A percentile compares a stretch with the other conserved stretches of the same genome.
These are phyloP conservation scores for Loripinus fragilis DNA, from an alignment of 2,888 invertebrate genomes.

Conservation along the genomic window DNA sequence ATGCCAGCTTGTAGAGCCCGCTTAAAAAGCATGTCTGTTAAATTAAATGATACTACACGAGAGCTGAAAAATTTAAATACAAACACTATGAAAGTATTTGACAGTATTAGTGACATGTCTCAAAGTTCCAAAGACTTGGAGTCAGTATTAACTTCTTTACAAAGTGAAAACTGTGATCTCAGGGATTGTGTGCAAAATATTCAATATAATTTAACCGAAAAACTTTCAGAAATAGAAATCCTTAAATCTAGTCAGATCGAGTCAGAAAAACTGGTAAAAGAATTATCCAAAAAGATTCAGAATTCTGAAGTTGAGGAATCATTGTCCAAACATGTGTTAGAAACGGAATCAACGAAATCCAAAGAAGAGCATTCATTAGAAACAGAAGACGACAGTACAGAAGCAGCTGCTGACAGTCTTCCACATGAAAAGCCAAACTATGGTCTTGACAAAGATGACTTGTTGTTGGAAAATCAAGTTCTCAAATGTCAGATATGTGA, in stretches of 20 bases:
- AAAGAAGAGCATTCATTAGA: background rate
- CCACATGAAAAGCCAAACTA: background rate
- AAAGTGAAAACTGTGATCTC: conserved; percentile 16
- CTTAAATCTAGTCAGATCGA: conserved; percentile 16
- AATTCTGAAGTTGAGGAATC: background rate
- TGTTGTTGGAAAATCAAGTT: background rate
- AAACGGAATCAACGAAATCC: background rate
- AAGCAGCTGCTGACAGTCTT: background rate
- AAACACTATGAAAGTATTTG: background rate
- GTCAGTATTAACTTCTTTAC: conserved; percentile 23
- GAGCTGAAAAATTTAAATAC: background rate
- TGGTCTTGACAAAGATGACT: background rate
- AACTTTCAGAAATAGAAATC: conserved; percentile 8
- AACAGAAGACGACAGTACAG: background rate
- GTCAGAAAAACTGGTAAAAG: conserved; percentile 24
- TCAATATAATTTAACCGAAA: background rate
- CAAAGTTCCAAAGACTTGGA: conserved; percentile 22
- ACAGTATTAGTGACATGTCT: background rate
- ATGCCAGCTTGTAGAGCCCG: background rate
- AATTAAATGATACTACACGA: background rate
- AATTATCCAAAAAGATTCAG: conserved; percentile 25
- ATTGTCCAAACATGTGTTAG: background rate
- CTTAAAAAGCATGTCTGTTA: background rate
- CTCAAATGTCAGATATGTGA: conserved; percentile 8
- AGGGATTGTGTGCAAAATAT: background rate